Percentiles rank a stretch among this genome's conserved stretches.
phyloP scores from a whole-genome alignment of 2,797 vertebrate genomes.

The Anableps anableps region DNA sequence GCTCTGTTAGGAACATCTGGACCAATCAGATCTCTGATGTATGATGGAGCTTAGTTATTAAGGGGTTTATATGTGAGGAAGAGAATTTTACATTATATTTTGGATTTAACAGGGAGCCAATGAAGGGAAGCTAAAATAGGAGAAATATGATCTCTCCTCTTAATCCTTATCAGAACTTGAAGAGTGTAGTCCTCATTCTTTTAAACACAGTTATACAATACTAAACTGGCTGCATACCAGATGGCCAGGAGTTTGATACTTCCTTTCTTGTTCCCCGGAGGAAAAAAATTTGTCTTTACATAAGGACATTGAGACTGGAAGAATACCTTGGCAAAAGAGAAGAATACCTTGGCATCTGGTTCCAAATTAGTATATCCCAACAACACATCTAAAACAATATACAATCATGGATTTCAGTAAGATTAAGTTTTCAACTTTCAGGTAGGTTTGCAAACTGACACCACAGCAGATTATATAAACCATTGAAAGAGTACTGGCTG shows the following conservation, averaged over 20 bases:
- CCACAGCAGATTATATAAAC: neutral
- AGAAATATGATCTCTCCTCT: too few relatives aligned
- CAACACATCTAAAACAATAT: neutral
- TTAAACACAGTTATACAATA: too few relatives aligned
- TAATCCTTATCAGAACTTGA: too few relatives aligned
- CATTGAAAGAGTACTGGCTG: neutral
- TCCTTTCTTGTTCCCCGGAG: neutral
- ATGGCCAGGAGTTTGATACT: neutral
- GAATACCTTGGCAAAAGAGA: neutral
- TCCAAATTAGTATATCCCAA: neutral
- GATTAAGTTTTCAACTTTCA: constrained; percentile 12
- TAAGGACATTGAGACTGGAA: neutral
- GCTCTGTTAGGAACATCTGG: too few relatives aligned
- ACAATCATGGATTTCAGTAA: too few relatives aligned
- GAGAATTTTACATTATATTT: too few relatives aligned
- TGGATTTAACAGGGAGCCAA: too few relatives aligned
- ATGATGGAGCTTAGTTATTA: too few relatives aligned
- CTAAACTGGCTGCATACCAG: neutral
- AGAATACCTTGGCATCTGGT: neutral
- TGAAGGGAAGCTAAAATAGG: too few relatives aligned
- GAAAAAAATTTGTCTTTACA: neutral
- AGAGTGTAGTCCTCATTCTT: too few relatives aligned
- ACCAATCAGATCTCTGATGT: too few relatives aligned
- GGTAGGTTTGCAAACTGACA: constrained; percentile 13
- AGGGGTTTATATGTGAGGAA: too few relatives aligned